Evolutionary conservation across 2,888 invertebrate genomes (phyloP).

Genomic region (Merodon equestris): DNA sequence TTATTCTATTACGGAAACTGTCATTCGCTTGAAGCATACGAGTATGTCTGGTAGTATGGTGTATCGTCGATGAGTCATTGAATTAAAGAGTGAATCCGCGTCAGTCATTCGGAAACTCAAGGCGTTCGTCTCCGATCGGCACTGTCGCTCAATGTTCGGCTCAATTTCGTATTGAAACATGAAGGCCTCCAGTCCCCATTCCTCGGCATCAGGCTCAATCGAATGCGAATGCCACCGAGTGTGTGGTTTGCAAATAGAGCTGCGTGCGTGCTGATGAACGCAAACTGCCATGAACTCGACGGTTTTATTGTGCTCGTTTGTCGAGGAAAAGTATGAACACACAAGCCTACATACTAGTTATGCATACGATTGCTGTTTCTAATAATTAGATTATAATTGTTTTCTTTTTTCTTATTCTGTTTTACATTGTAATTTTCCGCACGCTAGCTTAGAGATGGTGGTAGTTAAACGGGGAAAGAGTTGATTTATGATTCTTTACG

Average conservation of each 20-base stretch:
- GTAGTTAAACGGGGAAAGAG: background rate
- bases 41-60: background rate
- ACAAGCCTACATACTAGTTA: background rate
- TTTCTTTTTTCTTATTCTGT: background rate
- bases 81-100: slow-evolving; percentile 19
- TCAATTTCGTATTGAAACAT: slow-evolving; percentile 21
- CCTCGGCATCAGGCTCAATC: slow-evolving; percentile 14
- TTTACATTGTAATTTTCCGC: slow-evolving; percentile 24
- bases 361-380: slow-evolving; percentile 5
- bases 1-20: slow-evolving; percentile 51
- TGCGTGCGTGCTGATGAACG: slow-evolving; percentile 55
- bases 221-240: slow-evolving; percentile 3
- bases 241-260: slow-evolving; percentile 6
- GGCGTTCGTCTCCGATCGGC: slow-evolving; percentile 22
- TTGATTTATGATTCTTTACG: too few species aligned
- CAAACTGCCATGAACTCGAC: slow-evolving; percentile 60
- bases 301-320: slow-evolving; percentile 22
- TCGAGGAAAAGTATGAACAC: slow-evolving; percentile 29
- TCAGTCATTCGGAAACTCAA: slow-evolving; percentile 56
- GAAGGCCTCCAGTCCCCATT: slow-evolving; percentile 48
- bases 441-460: slow-evolving; percentile 17
- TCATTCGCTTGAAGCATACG: slow-evolving; percentile 7
- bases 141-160: background rate
- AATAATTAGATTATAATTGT: slow-evolving; percentile 28
- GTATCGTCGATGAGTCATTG: slow-evolving; percentile 45